Conservation (phyloP, 2,888 invertebrate species). For the Acrocera orbiculus region DNA sequence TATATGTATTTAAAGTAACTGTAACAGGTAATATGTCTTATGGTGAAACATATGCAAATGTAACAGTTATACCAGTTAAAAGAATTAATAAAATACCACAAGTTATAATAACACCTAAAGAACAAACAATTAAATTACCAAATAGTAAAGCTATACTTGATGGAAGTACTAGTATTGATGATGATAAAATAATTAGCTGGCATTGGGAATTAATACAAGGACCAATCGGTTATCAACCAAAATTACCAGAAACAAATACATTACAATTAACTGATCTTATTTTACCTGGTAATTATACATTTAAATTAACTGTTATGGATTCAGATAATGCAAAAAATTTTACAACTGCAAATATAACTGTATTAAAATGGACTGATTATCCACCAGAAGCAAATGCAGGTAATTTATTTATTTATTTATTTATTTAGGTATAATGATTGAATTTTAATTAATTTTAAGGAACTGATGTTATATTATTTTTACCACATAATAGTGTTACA, state of each 20-base stretch:
- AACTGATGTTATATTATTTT: conserved; percentile 71
- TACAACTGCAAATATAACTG: conserved; percentile 74
- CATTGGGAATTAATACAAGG: conserved; percentile 86
- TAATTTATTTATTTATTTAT: no score
- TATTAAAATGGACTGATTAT: conserved; percentile 81
- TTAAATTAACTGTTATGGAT: conserved; percentile 71
- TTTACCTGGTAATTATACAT: conserved; percentile 77
- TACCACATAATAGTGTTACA: conserved; percentile 73
- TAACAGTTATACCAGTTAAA: conserved; percentile 72
- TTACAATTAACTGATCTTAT: conserved; percentile 67
- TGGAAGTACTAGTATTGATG: conserved; percentile 62
- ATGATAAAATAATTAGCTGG: conserved; percentile 71
- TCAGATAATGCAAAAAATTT: conserved; percentile 74
- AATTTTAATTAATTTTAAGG: conserved; percentile 33
- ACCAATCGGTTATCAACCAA: conserved; percentile 71
- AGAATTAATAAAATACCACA: conserved; percentile 68
- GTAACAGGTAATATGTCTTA: conserved; percentile 63
- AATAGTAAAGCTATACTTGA: conserved; percentile 82
- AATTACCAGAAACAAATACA: conserved; percentile 60
- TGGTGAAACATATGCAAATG: conserved; percentile 73
- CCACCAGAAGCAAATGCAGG: conserved; percentile 89
- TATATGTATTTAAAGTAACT: conserved; percentile 70
- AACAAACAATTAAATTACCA: conserved; percentile 75
- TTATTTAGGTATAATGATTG: no score
- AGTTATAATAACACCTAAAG: conserved; percentile 69